Base-by-base conservation (phyloP, 2,888 invertebrate genomes). In the Amorpha juglandis region DNA sequence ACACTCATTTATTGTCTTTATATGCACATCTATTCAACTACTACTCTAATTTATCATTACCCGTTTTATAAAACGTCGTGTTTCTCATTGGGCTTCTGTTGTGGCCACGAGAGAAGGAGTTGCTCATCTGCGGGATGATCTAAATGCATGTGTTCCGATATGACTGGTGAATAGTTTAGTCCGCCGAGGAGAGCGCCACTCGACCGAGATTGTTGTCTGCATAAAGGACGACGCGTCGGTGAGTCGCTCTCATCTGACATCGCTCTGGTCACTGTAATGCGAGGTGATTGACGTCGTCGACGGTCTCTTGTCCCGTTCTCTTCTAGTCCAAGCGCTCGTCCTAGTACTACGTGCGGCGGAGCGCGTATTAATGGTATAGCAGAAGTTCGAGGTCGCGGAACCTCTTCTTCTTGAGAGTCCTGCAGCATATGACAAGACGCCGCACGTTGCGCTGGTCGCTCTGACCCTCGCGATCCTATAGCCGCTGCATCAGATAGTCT, bases 181-280 rank as follows among this genome's bases (percentile, higher is more conserved):
- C 87, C 88, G 0, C 87, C 88, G 68, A 86, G 85, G 68, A 84
- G 94, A 85, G 89, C 95, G 3, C 92, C 92, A 66, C 92, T 92
- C 0, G 93, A 93, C 1, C 93, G 89, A 19, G 93, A 93, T 67
- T 93, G 93, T 74, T 93, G 93, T 1, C 92, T 88, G 69, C 93
- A 92, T 6, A 93, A 82, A 19, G 92, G 91, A 0, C 92, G 88
- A 12, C 91, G 87, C 35, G 95, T 94, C 33, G 93, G 94, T 0
- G 93, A 94, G 69, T 95, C 96, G 76, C 95, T 95, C 78, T 96
- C 96, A 77, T 96, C 96, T 19, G 96, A 96, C 91, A 95, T 95
- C 2, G 96, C 96, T 63, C 96, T 90, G 0, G 96, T 96, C 71
- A 96, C 96, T 9, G 96, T 94, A 66, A 96, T 96, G 65, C 95